Evolutionary conservation across 2,113 vertebrate species (phyloP).

Genomic region (Oostethus manadensis): DNA sequence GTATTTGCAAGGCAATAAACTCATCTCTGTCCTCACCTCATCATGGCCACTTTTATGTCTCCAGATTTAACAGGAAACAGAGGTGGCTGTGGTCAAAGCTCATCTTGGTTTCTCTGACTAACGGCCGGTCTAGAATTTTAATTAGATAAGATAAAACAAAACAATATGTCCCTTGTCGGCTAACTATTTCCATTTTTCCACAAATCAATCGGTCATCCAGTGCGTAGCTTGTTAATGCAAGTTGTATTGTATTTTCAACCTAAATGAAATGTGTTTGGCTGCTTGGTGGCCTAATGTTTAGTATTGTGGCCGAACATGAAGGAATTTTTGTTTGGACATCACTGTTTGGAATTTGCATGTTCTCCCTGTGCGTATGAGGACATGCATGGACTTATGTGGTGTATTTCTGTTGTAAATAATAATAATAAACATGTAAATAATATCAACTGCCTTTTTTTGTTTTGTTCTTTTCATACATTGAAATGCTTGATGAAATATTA

Average conservation of each 20-base stretch:
- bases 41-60: neutral
- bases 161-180: neutral
- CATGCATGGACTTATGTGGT: neutral
- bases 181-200: neutral
- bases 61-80: neutral
- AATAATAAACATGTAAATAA: neutral
- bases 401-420: neutral
- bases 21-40: neutral
- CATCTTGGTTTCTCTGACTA: neutral
- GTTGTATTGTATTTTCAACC: conserved; percentile 3
- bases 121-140: neutral
- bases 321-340: too few species aligned
- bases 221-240: conserved; percentile 30
- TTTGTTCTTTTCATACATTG: too few species aligned
- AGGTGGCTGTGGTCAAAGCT: neutral
- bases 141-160: neutral
- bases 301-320: too few species aligned
- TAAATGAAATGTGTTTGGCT: conserved; percentile 12
- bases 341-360: too few species aligned
- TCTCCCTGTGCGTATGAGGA: too few species aligned
- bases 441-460: too few species aligned
- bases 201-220: conserved; percentile 29
- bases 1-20: neutral
- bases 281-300: too few species aligned
- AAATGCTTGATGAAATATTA: too few species aligned